Evolutionary conservation across 2,888 invertebrate species (phyloP).

Genomic region (Onchidella celtica): DNA sequence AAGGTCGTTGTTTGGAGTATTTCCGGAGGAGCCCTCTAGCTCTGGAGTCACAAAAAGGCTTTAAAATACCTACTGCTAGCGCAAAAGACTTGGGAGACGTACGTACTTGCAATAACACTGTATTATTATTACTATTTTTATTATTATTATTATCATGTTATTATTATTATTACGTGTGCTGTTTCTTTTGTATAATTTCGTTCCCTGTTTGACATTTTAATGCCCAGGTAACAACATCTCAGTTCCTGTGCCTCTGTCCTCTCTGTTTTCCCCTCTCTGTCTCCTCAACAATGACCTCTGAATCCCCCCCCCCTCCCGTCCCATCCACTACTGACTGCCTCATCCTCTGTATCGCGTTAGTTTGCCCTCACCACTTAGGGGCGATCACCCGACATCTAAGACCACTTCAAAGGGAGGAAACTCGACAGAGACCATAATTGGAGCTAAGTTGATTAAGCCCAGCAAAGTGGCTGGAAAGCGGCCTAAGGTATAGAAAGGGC

Average conservation of each 20-base stretch:
- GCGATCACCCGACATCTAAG: conserved; percentile 7
- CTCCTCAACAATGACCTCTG: no score
- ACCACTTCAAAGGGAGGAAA: conserved; percentile 35
- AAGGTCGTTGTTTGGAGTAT: no score
- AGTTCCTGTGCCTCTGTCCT: not conserved
- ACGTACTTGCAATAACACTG: no score
- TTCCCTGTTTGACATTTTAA: not conserved
- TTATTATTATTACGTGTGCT: no score
- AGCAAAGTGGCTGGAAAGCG: conserved; percentile 10
- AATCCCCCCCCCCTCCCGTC: not conserved
- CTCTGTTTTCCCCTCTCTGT: not conserved
- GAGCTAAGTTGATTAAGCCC: conserved; percentile 48
- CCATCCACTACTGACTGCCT: not conserved
- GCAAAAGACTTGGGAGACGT: no score
- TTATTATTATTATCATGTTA: no score
- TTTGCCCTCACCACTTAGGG: not conserved
- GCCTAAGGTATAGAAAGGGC: no score
- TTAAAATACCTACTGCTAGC: no score
- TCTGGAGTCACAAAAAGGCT: no score
- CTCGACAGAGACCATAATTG: conserved; percentile 52
- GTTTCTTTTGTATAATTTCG: no score
- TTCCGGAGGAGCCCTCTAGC: no score
- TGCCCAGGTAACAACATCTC: not conserved
- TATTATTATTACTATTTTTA: no score
- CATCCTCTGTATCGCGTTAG: not conserved